These are phyloP conservation scores for Hypomecis atomaria DNA, from an alignment of 2,888 invertebrate species.

Conservation along the genomic window DNA sequence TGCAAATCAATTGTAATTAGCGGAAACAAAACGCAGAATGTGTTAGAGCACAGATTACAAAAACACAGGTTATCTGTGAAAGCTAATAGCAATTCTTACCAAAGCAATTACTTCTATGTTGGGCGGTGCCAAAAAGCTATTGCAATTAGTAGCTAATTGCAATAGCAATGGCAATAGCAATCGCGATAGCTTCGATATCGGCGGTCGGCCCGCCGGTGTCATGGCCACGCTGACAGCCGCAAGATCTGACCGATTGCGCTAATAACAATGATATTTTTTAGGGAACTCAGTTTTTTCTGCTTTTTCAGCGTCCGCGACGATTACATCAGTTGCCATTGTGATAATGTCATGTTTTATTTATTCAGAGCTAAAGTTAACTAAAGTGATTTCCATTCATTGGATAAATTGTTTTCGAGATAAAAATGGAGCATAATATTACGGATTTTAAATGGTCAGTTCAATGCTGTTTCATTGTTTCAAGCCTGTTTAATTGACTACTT, in stretches of 20 bases:
- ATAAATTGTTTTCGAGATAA: constrained; percentile 21
- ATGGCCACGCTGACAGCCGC: constrained; percentile 34
- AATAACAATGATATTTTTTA: constrained; percentile 29
- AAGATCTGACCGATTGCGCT: constrained; percentile 42
- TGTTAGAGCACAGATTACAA: no score
- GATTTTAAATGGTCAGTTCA: constrained; percentile 16
- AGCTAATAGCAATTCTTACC: no score
- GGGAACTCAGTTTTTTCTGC: constrained; percentile 21
- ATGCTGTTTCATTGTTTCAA: constrained; percentile 15
- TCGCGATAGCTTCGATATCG: no score
- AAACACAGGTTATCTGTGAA: no score
- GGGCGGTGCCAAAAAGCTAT: no score
- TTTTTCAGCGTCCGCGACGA: constrained; percentile 28
- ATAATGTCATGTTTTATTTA: constrained; percentile 18
- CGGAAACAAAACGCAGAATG: no score
- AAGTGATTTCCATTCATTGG: constrained; percentile 20
- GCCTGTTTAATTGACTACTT: constrained; percentile 12
- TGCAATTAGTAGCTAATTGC: no score
- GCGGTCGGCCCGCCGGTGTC: constrained; percentile 27
- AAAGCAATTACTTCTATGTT: no score
- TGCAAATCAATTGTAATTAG: no score
- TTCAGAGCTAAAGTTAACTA: constrained; percentile 9
- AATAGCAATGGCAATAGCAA: no score
- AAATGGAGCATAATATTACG: constrained; percentile 23
- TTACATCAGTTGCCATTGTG: constrained; percentile 29